Base-by-base conservation (phyloP, 1,140 invertebrate species). In the Archegozetes longisetosus region DNA sequence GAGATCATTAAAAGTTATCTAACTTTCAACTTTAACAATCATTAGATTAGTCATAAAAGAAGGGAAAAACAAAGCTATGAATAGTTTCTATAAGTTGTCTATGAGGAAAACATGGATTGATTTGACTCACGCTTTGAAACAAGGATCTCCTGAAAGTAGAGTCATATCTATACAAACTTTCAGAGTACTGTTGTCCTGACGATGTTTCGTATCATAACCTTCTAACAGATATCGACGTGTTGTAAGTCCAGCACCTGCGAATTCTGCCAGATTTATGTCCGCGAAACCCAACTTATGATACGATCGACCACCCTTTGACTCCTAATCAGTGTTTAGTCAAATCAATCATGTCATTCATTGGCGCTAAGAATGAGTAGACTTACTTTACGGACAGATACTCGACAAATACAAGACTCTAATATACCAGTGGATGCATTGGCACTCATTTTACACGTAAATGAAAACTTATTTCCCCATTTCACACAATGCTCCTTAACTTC, bases 251-350 rank as follows among this genome's bases (percentile, higher is more conserved):
- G 88, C 83, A 62, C 92, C 92, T 46, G 93, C 93, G 75, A 90
- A 90, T 77, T 97, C 90, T 28, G 92, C 86, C 66, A 98, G 78
- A 77, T 98, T 95, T 62, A 97, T 76, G 75, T 97, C 93, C 62
- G 85, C 90, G 77, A 93, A 98, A 32, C 94, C 94, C 61, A 98
- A 79, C 75, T 96, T 96, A 74, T 93, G 84, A 77, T 87, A 93
- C 66, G 88, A 87, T 65, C 85, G 81, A 54, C 91, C 90, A 63
- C 90, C 88, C 70, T 85, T 84, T 51, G 81, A 69, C 73, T 87
- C 85, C 84, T 86, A 65, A 2, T 24, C 1, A 14, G 2, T n/a
- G n/a, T n/a, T n/a, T n/a, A 91, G 88, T 86, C 86, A 23, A 26
- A 51, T 51, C 9, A 6, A 51, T 20, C 23, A 6, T 51, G 14